Percentiles rank a stretch among this genome's conserved stretches.
phyloP scores from a whole-genome alignment of 1,140 invertebrate genomes.

The Calephelis virginiensis region DNA sequence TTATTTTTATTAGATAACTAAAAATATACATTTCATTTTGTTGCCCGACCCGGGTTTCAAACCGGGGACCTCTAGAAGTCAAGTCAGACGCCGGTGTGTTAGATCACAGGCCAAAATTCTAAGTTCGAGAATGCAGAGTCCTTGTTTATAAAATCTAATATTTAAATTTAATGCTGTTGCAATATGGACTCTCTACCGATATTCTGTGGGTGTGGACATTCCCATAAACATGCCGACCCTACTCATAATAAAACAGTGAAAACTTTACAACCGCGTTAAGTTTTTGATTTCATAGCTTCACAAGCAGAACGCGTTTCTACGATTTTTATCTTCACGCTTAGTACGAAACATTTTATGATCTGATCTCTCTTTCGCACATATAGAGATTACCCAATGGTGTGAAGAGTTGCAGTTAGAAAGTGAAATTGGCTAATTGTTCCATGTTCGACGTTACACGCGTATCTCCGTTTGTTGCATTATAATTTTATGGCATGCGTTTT shows the following conservation, averaged over 20 bases:
- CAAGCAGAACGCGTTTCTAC: slow-evolving; percentile 15
- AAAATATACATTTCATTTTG: too few relatives aligned
- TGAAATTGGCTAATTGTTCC: slow-evolving; percentile 36
- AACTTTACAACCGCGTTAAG: slow-evolving; percentile 5
- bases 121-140: neutral
- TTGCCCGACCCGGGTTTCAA: too few relatives aligned
- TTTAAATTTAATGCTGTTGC: neutral
- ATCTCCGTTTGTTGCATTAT: slow-evolving; percentile 25
- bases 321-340: slow-evolving; percentile 13
- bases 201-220: neutral
- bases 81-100: too few relatives aligned
- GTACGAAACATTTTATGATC: slow-evolving; percentile 4
- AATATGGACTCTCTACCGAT: neutral
- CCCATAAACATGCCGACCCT: neutral
- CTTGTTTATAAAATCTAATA: neutral
- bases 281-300: slow-evolving; percentile 18
- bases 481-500: slow-evolving; percentile 27
- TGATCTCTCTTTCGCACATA: neutral
- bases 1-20: too few relatives aligned
- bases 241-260: slow-evolving; percentile 13
- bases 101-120: too few relatives aligned
- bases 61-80: too few relatives aligned
- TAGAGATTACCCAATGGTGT: neutral
- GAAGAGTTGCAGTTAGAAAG: slow-evolving; percentile 25
- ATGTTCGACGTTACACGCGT: slow-evolving; percentile 30